These are phyloP conservation scores for Glaucidium brasilianum DNA, from an alignment of 2,113 vertebrate species.

Conservation along the genomic window DNA sequence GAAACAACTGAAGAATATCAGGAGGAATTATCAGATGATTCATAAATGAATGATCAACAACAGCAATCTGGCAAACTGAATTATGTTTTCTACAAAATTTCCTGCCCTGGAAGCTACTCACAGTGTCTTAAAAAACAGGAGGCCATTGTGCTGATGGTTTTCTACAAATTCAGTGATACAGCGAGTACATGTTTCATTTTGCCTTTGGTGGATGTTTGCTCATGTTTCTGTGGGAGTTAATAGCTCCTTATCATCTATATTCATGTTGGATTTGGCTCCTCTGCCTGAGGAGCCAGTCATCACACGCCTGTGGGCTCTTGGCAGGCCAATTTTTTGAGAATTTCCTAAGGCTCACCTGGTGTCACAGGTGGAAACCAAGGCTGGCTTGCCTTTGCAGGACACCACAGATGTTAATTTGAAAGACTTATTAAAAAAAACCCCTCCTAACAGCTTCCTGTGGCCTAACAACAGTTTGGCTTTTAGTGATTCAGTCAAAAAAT, in stretches of 20 bases:
- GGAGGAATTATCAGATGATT: not conserved
- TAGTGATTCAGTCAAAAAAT: not conserved
- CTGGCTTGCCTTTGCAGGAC: constrained; percentile 25
- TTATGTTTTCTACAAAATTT: not conserved
- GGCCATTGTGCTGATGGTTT: not conserved
- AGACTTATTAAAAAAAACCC: not conserved
- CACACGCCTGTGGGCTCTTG: not conserved
- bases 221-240: constrained; percentile 23
- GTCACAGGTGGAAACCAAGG: not conserved
- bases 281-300: not conserved
- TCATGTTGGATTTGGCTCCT: constrained; percentile 31
- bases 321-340: constrained; percentile 24
- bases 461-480: not conserved
- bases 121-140: not conserved
- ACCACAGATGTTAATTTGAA: not conserved
- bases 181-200: constrained; percentile 1
- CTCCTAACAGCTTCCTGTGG: not conserved
- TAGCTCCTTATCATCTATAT: constrained; percentile 10
- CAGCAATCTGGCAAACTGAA: not conserved
- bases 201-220: constrained; percentile 25
- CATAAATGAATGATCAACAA: not conserved
- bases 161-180: constrained; percentile 19
- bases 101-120: not conserved
- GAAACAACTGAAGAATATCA: not conserved
- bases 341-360: constrained; percentile 39